Base-by-base conservation (phyloP, 1,140 invertebrate species). In the Physella acuta region DNA sequence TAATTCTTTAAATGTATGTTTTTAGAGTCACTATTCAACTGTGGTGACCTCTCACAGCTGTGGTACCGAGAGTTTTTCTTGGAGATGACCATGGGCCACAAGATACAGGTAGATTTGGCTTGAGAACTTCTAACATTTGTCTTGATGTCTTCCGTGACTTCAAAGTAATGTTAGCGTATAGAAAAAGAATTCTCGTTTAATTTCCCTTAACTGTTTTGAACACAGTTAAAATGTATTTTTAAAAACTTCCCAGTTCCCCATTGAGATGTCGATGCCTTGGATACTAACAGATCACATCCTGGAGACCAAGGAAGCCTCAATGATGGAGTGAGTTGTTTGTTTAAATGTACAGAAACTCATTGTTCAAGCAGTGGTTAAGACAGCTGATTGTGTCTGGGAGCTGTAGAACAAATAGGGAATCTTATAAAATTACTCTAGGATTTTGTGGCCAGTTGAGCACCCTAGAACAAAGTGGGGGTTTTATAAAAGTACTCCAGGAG, bases 181-280 rank as follows among this genome's bases (percentile, higher is more conserved):
- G n/a, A n/a, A n/a, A n/a, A n/a, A n/a, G n/a, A n/a, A n/a, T n/a
- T n/a, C n/a, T n/a, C n/a, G n/a, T n/a, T n/a, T n/a, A n/a, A n/a
- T n/a, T n/a, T n/a, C n/a, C n/a, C n/a, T n/a, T n/a, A n/a, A n/a
- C n/a, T n/a, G n/a, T n/a, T n/a, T n/a, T n/a, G n/a, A n/a, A n/a
- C n/a, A n/a, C n/a, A n/a, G n/a, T n/a, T n/a, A n/a, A n/a, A n/a
- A n/a, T n/a, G n/a, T n/a, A n/a, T 49, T 17, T 53, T 52, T 44
- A 4, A 24, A 53, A 36, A 59, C 58, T 86, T 88, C 28, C 56
- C 90, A 99, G 90, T 99, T 99, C 86, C 97, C 97, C 0, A 99
- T 99, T 80, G 97, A 99, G 85, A 99, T 99, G 98, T 99, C 97
- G 3, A 97, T 99, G 93, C 98, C 98, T 0, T 99, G 97, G 97